A percentile compares a stretch with the other conserved stretches of the same genome.
Conservation (phyloP, 1,140 invertebrate species). For the Pogonomyrmex barbatus region DNA sequence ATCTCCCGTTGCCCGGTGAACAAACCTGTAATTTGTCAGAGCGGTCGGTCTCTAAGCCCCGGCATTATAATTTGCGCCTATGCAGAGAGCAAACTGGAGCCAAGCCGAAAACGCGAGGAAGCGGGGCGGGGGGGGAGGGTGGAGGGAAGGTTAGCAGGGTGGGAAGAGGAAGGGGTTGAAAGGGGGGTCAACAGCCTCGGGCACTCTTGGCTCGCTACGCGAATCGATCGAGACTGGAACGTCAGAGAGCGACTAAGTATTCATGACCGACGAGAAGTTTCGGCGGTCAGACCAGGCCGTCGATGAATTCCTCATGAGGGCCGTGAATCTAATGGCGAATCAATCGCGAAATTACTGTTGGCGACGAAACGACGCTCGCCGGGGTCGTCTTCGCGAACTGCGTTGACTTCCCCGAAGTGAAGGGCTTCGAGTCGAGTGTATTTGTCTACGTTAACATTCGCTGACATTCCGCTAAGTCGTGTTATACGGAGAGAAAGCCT, state of each 20-base stretch:
- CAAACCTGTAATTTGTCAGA: slow-evolving; percentile 78
- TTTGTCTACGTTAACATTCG: slow-evolving; percentile 15
- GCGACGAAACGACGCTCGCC: slow-evolving; percentile 30
- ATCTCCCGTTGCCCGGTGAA: slow-evolving; percentile 71
- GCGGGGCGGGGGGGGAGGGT: background rate
- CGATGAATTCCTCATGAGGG: slow-evolving; percentile 71
- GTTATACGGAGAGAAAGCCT: background rate
- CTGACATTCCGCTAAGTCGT: background rate
- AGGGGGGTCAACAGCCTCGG: slow-evolving; percentile 61
- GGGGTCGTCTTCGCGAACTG: background rate
- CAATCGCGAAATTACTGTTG: slow-evolving; percentile 58
- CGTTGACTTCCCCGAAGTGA: background rate
- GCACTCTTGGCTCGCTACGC: slow-evolving; percentile 60
- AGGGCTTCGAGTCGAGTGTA: background rate
- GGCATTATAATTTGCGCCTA: slow-evolving; percentile 77
- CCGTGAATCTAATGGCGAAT: slow-evolving; percentile 68
- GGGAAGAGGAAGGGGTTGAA: slow-evolving; percentile 43
- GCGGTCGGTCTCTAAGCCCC: slow-evolving; percentile 69
- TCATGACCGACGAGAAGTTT: slow-evolving; percentile 62
- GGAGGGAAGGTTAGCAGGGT: too few species aligned
- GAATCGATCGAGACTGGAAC: slow-evolving; percentile 70
- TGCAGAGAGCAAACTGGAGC: slow-evolving; percentile 70
- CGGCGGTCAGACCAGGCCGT: slow-evolving; percentile 14
- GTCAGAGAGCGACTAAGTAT: slow-evolving; percentile 64
- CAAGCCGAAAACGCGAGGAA: slow-evolving; percentile 19